Evolutionary conservation across 2,113 vertebrate genomes (phyloP), one percentile per base, ranked within the genome.

Genomic region (Lepus americanus): DNA sequence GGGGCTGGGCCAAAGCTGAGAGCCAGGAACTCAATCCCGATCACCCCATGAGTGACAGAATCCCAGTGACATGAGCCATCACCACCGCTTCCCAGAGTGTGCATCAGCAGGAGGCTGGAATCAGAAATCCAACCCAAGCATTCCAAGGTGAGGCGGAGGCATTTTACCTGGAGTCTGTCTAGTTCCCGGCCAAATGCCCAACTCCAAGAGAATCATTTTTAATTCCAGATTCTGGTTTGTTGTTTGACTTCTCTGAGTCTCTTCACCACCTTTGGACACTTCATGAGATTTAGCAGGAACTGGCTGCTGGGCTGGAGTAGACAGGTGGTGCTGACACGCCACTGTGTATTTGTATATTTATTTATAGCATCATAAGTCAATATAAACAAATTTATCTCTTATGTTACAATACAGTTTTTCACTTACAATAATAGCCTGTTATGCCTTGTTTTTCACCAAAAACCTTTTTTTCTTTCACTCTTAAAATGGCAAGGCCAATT

Each of bases 271-370:
- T 86, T n/a, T 6, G 31, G 49, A 53, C 63, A 53, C 16, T 92
- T 80, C 6, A 17, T 66, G 61, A 74, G 64, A 89, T 80, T 89
- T 67, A 80, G 53, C 31, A 74, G 74, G 92, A 92, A 84, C 87
- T 80, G 76, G 27, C 20, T 9, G 39, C 64, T 17, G 23, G 7
- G 2, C 33, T 29, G 3, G 51, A 44, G 51, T 64, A n/a, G 44
- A 66, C 25, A 79, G 69, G 31, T 14, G 14, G 31, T 74, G 3
- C 39, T 33, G 33, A 70, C 31, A 22, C 39, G 14, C 78, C 4
- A 6, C 22, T 3, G 6, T 27, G 25, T 25, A n/a, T 72, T 79
- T 67, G 36, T 31, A 9, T 83, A 59, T 63, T 87, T 76, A 29
- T 36, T 73, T 89, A 79, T 49, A 76, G 51, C 55, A 63, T 17